phyloP scores from a whole-genome alignment of 2,888 invertebrate genomes.

The Mimachlamys varia region DNA sequence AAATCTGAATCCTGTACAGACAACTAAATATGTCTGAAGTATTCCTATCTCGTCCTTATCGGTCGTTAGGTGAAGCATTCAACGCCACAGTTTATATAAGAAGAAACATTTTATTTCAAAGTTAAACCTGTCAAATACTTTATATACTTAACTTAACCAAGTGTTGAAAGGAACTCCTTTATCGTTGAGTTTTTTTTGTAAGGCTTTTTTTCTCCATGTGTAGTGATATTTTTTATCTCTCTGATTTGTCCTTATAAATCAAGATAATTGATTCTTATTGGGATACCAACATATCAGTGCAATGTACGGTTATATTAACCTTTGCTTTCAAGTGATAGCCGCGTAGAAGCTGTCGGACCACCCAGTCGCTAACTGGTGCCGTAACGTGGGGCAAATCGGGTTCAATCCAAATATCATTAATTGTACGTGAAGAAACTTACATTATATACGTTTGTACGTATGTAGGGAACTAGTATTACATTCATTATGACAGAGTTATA shows the following conservation, averaged over 20 bases:
- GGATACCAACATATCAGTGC: neutral
- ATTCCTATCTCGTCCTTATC: neutral
- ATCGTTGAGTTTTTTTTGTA: constrained; percentile 28
- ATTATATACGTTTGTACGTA: constrained; percentile 13
- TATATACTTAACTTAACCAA: constrained; percentile 12
- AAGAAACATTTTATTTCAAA: constrained; percentile 36
- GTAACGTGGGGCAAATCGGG: neutral
- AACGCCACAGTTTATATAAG: neutral
- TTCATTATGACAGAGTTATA: constrained; percentile 4
- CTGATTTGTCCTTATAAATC: constrained; percentile 29
- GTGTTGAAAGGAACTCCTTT: constrained; percentile 16
- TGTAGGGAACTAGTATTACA: neutral
- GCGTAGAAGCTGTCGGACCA: neutral
- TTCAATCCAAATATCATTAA: constrained; percentile 4
- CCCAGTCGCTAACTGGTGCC: constrained; percentile 21
- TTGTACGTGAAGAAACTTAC: constrained; percentile 15
- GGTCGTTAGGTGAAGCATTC: neutral
- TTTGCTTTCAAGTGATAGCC: constrained; percentile 32
- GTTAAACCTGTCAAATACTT: constrained; percentile 34
- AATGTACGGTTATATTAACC: constrained; percentile 28
- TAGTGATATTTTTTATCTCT: constrained; percentile 28
- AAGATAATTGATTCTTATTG: constrained; percentile 15
- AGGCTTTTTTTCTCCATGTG: neutral
- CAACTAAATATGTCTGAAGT: constrained; percentile 23
- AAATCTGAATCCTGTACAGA: neutral